Base-by-base conservation (phyloP, 2,888 invertebrate genomes). In the Onchidella celtica region DNA sequence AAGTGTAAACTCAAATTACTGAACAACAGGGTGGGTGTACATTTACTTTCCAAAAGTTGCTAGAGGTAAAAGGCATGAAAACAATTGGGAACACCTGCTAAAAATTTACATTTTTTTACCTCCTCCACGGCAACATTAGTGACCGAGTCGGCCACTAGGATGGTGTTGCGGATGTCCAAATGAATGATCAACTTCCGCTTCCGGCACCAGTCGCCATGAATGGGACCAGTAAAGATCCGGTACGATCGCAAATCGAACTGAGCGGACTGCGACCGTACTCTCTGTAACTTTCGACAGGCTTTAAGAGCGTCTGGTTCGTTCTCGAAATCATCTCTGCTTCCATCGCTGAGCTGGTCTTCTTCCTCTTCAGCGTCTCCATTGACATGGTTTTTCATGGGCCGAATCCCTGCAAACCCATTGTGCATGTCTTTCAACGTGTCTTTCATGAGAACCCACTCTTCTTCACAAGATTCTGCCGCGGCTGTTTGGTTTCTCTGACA, bases 131-230 rank as follows among this genome's bases (percentile, higher is more conserved):
- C 88, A 0, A 92, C 90, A 63, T 90, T 89, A 1, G 92, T 92
- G 9, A 92, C 88, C 3, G 91, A 90, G 82, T 92, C 92, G 1
- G 93, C 92, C 17, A 93, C 92, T 6, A 93, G 86, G 34, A 93
- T 88, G 0, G 93, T 93, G 85, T 93, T 93, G 61, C 93, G 85
- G 27, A 92, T 89, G 84, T 93, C 93, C 83, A 93, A 90, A 85
- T 93, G 93, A 17, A 93, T 85, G 40, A 93, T 85, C 9, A 93
- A 88, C 84, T 93, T 93, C 90, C 93, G 77, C 34, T 78, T 76
- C 61, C 77, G 59, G 29, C 63, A 69, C 27, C 81, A 40, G 21
- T 61, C 82, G 11, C 17, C 38, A n/a, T n/a, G n/a, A n/a, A 27
- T 3, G 1, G 40, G 47, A 2, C 14, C 61, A 3, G 2, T 34